phyloP scores from a whole-genome alignment of 2,113 vertebrate genomes.

The Dermatemys mawii region DNA sequence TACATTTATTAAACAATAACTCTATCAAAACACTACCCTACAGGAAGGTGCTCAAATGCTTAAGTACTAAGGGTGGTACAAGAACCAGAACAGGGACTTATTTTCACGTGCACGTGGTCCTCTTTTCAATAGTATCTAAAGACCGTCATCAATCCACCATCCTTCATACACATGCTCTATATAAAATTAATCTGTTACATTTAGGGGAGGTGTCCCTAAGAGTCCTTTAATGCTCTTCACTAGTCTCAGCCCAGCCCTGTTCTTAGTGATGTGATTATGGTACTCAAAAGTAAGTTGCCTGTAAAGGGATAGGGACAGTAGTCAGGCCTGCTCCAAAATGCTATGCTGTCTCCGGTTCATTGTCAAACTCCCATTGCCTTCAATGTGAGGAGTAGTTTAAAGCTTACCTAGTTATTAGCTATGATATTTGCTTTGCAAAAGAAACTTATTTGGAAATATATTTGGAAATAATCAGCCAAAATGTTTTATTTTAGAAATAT shows the following conservation, averaged over 20 bases:
- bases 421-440: background rate
- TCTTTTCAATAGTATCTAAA: background rate
- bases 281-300: background rate
- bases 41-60: rapidly evolving
- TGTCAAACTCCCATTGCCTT: background rate
- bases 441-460: background rate
- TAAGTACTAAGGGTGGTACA: background rate
- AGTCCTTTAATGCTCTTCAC: background rate
- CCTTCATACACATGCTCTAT: rapidly evolving
- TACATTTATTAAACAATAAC: background rate
- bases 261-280: background rate
- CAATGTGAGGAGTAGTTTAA: background rate
- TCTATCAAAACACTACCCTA: background rate
- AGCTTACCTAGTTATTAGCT: background rate
- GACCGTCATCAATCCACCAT: rapidly evolving
- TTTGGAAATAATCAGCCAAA: background rate
- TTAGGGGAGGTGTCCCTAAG: background rate
- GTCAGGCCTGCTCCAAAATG: background rate
- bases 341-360: background rate
- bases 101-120: background rate
- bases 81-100: background rate
- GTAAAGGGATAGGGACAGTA: background rate
- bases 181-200: background rate
- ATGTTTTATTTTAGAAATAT: background rate
- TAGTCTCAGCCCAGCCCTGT: background rate